Conservation (phyloP, 2,113 vertebrate genomes). For the Erinaceus europaeus region DNA sequence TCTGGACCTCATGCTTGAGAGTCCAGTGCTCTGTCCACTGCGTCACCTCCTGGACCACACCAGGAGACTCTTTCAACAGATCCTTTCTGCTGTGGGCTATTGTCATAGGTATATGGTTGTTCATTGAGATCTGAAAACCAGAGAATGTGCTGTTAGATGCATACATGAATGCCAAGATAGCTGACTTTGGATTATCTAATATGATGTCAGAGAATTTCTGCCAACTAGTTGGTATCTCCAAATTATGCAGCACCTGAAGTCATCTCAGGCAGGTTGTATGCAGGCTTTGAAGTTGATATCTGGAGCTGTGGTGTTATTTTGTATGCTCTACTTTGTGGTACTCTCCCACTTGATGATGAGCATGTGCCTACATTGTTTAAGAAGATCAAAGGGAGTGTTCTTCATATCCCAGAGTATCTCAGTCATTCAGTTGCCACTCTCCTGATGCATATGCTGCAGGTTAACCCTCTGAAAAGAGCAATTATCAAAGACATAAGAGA, state of each 20-base stretch:
- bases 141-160: conserved; percentile 97
- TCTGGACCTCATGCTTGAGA: too few relatives aligned
- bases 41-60: too few relatives aligned
- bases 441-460: conserved; percentile 96
- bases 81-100: conserved; percentile 97
- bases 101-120: conserved; percentile 99
- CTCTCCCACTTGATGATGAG: conserved; percentile 96
- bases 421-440: conserved; percentile 93
- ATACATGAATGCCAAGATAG: conserved; percentile 98
- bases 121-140: conserved; percentile 97
- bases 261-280: conserved; percentile 99
- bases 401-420: conserved; percentile 98
- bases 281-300: conserved; percentile 98
- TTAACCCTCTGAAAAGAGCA: conserved; percentile 96
- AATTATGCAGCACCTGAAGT: conserved; percentile 99
- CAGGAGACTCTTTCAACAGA: conserved; percentile 97
- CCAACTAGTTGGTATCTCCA: conserved; percentile 98
- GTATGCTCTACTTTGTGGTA: conserved; percentile 96
- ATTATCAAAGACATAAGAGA: conserved; percentile 99
- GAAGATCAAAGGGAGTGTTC: conserved; percentile 98
- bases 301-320: conserved; percentile 99
- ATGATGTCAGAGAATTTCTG: conserved; percentile 99
- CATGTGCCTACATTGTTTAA: conserved; percentile 98
- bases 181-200: conserved; percentile 98
- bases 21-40: too few relatives aligned